Conservation (phyloP, 2,113 vertebrate genomes). For the Zootoca vivipara region DNA sequence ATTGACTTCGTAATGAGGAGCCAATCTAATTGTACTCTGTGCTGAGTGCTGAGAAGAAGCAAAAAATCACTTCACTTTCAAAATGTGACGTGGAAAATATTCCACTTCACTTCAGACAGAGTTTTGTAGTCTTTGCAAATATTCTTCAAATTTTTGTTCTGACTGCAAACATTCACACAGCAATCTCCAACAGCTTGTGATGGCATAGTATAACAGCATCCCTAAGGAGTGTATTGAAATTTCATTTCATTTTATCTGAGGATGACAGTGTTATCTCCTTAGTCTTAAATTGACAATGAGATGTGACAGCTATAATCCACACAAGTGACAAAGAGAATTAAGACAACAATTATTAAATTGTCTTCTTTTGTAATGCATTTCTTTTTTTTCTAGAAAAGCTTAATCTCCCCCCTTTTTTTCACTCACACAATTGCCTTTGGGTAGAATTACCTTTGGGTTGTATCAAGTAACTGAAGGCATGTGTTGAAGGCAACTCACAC, state of each 20-base stretch:
- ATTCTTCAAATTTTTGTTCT: background rate
- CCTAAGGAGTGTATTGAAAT: slow-evolving; percentile 37
- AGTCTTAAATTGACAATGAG: slow-evolving; percentile 49
- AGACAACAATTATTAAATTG: slow-evolving; percentile 12
- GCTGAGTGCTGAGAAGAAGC: background rate
- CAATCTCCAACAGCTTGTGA: slow-evolving; percentile 37
- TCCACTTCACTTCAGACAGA: background rate
- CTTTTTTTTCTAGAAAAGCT: background rate
- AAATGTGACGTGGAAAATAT: background rate
- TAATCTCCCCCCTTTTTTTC: background rate
- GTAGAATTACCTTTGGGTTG: background rate
- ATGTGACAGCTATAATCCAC: slow-evolving; percentile 39
- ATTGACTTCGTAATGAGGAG: no score
- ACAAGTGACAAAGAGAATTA: slow-evolving; percentile 25
- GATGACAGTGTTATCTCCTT: slow-evolving; percentile 36
- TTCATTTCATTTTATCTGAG: slow-evolving; percentile 48
- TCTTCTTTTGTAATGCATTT: slow-evolving; percentile 21
- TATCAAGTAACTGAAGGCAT: background rate
- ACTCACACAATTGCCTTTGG: background rate
- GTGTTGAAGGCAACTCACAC: background rate
- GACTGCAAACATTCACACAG: slow-evolving; percentile 15
- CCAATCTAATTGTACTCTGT: background rate
- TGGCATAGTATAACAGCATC: slow-evolving; percentile 39
- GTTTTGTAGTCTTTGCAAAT: background rate
- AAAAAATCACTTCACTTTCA: background rate